Base-by-base conservation (phyloP, 2,888 invertebrate genomes). In the Balanococcus diminutus region DNA sequence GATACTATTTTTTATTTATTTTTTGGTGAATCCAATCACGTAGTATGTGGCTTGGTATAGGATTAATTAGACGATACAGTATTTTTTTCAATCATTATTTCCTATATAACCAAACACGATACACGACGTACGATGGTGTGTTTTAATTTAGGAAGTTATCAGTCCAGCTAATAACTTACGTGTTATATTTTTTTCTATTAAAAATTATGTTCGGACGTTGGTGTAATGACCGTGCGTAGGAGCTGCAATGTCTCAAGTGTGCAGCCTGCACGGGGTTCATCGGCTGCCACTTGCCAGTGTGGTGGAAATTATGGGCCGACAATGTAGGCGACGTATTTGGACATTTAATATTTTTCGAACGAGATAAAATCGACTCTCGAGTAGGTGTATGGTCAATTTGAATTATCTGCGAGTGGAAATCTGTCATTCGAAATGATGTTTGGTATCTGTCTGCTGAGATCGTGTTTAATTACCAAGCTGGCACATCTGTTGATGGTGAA, bases 181-280 rank as follows among this genome's bases (percentile, higher is more conserved):
- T 56, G 1, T 22, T n/a, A 9, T 56, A 19, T 56, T 56, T 56
- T 36, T 56, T 67, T 67, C 19, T 67, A 67, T 67, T 67, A 67
- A 67, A 67, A 67, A 67, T 67, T 67, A 67, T 28, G 75, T n/a
- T 8, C 75, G 36, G 22, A 36, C 19, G 75, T 79, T 79, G 75
- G 75, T 36, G 75, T 79, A 79, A 79, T 79, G 75, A 79, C 75
- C 75, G 75, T n/a, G n/a, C 75, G 75, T 79, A 16, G 75, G 75
- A 79, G 75, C 75, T 32, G 31, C 28, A 28, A n/a, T n/a, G n/a
- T n/a, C n/a, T n/a, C n/a, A n/a, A n/a, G 75, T 79, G 19, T 79
- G 36, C 31, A 11, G 14, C 67, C 16, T 11, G 25, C 1, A 46
- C 42, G 8, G 9, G 42, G 14, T 9, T 9, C 0, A 32, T 32